Percentiles rank a stretch among this genome's conserved stretches.
phyloP scores from a whole-genome alignment of 1,140 invertebrate species.

The Caenorhabditis latens region DNA sequence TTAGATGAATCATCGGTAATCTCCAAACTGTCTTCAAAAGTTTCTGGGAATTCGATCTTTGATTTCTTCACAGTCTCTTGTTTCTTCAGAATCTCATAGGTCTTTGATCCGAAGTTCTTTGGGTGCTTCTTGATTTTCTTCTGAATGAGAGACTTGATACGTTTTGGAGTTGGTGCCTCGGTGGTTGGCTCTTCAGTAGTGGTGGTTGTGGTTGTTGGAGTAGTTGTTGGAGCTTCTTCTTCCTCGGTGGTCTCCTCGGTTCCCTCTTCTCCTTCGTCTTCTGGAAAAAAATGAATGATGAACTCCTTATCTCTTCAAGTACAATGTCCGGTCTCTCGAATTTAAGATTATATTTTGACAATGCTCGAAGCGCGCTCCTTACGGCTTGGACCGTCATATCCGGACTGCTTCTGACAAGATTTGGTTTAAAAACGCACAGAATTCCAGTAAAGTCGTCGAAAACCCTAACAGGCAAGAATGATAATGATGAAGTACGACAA shows the following conservation, averaged over 20 bases:
- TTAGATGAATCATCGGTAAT: neutral
- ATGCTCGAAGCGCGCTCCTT: too few relatives aligned
- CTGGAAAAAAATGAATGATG: neutral
- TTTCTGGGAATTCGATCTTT: slow-evolving; percentile 42
- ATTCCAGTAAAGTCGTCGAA: too few relatives aligned
- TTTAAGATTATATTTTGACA: too few relatives aligned
- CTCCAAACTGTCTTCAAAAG: slow-evolving; percentile 35
- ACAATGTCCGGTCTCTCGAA: too few relatives aligned
- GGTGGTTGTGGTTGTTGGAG: neutral
- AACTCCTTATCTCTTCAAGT: too few relatives aligned
- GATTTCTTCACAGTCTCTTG: slow-evolving; percentile 48
- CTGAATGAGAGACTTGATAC: neutral
- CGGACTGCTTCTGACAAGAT: too few relatives aligned
- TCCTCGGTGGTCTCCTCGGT: slow-evolving; percentile 24
- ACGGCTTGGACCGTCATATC: too few relatives aligned
- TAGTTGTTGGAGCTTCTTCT: neutral
- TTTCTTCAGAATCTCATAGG: slow-evolving; percentile 33
- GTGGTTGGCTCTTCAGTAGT: neutral
- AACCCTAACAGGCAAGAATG: too few relatives aligned
- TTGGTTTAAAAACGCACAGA: too few relatives aligned
- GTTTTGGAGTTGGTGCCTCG: neutral
- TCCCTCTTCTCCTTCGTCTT: slow-evolving; percentile 25
- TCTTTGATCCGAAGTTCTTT: slow-evolving; percentile 57
- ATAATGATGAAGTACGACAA: too few relatives aligned
- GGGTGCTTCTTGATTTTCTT: slow-evolving; percentile 57